phyloP scores from a whole-genome alignment of 2,113 vertebrate genomes.

The Aptenodytes forsteri region DNA sequence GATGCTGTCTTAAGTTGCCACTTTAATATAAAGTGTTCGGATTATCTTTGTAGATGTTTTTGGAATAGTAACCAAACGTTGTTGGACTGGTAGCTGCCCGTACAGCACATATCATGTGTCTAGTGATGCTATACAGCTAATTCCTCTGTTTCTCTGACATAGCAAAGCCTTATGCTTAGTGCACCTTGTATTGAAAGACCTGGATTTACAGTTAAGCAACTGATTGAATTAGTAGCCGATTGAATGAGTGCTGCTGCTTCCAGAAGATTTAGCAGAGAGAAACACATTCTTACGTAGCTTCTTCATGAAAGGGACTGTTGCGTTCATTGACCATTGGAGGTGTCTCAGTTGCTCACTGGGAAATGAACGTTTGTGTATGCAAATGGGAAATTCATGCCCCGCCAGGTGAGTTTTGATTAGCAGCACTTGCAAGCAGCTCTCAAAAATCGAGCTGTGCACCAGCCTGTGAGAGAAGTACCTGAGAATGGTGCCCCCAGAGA shows the following conservation, averaged over 20 bases:
- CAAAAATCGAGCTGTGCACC: not conserved
- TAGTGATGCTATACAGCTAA: not conserved
- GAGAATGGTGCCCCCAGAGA: not conserved
- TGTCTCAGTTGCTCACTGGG: not conserved
- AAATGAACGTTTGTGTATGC: not conserved
- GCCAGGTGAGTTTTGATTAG: not conserved
- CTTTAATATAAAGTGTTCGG: not conserved
- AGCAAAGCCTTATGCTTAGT: not conserved
- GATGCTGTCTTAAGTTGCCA: not conserved
- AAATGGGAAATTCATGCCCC: not conserved
- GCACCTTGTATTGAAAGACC: not conserved
- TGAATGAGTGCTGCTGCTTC: not conserved
- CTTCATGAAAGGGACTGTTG: not conserved
- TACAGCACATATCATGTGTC: fast-evolving
- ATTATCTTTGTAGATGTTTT: not conserved
- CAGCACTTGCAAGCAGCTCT: not conserved
- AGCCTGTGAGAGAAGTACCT: not conserved
- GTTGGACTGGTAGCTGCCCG: not conserved
- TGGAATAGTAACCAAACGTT: not conserved
- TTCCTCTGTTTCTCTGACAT: not conserved
- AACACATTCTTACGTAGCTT: not conserved
- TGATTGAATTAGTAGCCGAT: not conserved
- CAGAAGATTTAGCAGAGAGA: not conserved
- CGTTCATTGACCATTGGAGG: not conserved
- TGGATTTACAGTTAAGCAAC: not conserved